A percentile compares a stretch with the other conserved stretches of the same genome.
phyloP scores from a whole-genome alignment of 1,140 invertebrate species.

The Zaprionus camerounensis region DNA sequence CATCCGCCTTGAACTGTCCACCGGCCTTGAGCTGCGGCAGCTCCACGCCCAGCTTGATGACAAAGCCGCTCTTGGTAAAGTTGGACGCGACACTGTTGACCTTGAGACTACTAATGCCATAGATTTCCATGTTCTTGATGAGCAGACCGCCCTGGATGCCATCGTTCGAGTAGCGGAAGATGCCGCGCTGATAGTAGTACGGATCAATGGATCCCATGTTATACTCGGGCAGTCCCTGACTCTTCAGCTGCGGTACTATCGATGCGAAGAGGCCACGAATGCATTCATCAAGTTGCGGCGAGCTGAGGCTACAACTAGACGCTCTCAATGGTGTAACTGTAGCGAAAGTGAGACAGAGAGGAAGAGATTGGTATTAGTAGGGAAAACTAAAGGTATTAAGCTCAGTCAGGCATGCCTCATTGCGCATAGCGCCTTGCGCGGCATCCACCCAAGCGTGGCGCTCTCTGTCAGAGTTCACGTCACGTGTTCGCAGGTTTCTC shows the following conservation, averaged over 20 bases:
- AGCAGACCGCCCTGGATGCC: slow-evolving; percentile 79
- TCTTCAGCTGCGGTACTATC: slow-evolving; percentile 61
- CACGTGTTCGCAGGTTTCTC: slow-evolving; percentile 14
- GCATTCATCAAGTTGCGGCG: slow-evolving; percentile 70
- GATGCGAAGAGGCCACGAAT: slow-evolving; percentile 62
- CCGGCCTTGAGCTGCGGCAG: slow-evolving; percentile 73
- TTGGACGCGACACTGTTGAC: slow-evolving; percentile 67
- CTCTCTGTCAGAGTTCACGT: slow-evolving; percentile 51
- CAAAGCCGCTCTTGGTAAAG: slow-evolving; percentile 68
- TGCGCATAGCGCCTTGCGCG: slow-evolving; percentile 37
- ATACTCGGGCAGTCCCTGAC: slow-evolving; percentile 60
- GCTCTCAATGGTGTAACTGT: slow-evolving; percentile 52
- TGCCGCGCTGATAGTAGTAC: slow-evolving; percentile 76
- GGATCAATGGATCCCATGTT: slow-evolving; percentile 73
- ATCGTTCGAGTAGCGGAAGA: slow-evolving; percentile 79
- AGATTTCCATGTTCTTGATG: slow-evolving; percentile 81
- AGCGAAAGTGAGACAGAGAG: slow-evolving; percentile 47
- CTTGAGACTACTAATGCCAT: slow-evolving; percentile 72
- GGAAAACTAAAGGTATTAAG: slow-evolving; percentile 33
- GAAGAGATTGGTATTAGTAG: background rate
- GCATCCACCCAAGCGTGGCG: slow-evolving; percentile 51
- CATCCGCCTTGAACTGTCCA: slow-evolving; percentile 82
- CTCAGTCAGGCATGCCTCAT: slow-evolving; percentile 56
- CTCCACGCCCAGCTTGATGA: slow-evolving; percentile 71
- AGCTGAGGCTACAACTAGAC: slow-evolving; percentile 59